Conservation (phyloP, 2,888 invertebrate species). For the Lobophora halterata region DNA sequence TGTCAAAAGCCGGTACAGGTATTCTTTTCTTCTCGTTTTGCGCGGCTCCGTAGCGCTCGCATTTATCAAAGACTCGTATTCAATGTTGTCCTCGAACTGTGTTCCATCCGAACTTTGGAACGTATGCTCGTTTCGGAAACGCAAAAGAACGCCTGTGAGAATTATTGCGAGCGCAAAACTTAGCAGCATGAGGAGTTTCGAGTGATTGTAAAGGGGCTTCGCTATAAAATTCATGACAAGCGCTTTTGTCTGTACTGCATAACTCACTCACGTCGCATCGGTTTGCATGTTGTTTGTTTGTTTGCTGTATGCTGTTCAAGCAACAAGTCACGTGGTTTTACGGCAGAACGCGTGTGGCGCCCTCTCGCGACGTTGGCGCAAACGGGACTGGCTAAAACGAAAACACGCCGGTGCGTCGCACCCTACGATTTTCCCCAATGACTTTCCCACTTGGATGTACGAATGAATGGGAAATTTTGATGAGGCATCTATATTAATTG, state of each 20-base stretch:
- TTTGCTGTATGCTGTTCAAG: conserved; percentile 45
- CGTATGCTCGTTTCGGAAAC: conserved; percentile 31
- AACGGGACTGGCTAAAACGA: conserved; percentile 70
- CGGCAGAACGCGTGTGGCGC: conserved; percentile 58
- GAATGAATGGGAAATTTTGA: conserved; percentile 38
- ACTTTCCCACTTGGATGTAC: conserved; percentile 70
- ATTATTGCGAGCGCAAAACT: conserved; percentile 58
- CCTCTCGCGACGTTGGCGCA: conserved; percentile 74
- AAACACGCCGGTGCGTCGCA: conserved; percentile 73
- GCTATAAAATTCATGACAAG: conserved; percentile 71
- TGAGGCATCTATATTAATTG: neutral
- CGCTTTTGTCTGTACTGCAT: conserved; percentile 38
- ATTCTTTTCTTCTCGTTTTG: conserved; percentile 74
- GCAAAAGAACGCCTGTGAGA: conserved; percentile 59
- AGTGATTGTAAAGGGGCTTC: conserved; percentile 63
- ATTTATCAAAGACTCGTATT: conserved; percentile 65
- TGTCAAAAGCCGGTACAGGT: conserved; percentile 77
- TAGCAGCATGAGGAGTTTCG: conserved; percentile 63
- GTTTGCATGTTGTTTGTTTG: conserved; percentile 55
- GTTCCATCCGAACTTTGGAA: conserved; percentile 41
- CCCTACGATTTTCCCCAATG: conserved; percentile 76
- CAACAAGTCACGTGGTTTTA: conserved; percentile 71
- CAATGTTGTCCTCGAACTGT: conserved; percentile 46
- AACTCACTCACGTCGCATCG: conserved; percentile 46
- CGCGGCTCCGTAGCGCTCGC: conserved; percentile 55